Evolutionary conservation across 2,113 vertebrate genomes (phyloP), one percentile per base, ranked within the genome.

Genomic region (Lamprologus tigripictilis): DNA sequence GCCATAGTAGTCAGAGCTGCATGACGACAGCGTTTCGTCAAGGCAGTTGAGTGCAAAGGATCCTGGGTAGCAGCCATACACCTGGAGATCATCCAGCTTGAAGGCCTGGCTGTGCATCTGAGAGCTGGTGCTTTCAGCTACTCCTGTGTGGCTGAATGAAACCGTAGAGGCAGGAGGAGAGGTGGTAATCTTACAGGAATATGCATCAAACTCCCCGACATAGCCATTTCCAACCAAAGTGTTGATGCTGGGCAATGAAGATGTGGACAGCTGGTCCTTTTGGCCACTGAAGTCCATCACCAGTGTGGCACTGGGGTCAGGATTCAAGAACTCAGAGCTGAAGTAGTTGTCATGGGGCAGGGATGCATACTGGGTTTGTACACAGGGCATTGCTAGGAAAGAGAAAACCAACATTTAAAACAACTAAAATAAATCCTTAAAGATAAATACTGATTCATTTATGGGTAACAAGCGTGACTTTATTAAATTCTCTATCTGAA

Each of bases 381-480:
- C 98, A 97, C 98, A 99, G 97, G 98, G 97, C 98, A 99, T 99
- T 87, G 97, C 98, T 99, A 92, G 0, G 85, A 94, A 79, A 93
- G 81, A 91, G 7, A 37, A 90, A 12, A 87, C 35, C 21, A 54
- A 81, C 4, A 26, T 17, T 90, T 84, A 87, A 47, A 35, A 55
- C 3, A 3, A 12, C 19, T 80, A 83, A 89, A 90, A 66, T 54
- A 80, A 78, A 82, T 19, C 33, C 4, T 16, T 57, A 84, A 42
- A 42, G 26, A 9, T 33, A 73, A 19, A 42, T 19, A 28, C 17
- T 19, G 3, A 26, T 71, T 73, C 13, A 17, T 55, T 81, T 40
- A 13, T 37, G 16, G 17, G 16, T 78, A 51, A 51, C 26, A 49
- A 49, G 28, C 4, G 1, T 12, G 26, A 51, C 17, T 51, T 51